Evolutionary conservation across 2,113 vertebrate genomes (phyloP).

Genomic region (Hirundichthys speculiger): DNA sequence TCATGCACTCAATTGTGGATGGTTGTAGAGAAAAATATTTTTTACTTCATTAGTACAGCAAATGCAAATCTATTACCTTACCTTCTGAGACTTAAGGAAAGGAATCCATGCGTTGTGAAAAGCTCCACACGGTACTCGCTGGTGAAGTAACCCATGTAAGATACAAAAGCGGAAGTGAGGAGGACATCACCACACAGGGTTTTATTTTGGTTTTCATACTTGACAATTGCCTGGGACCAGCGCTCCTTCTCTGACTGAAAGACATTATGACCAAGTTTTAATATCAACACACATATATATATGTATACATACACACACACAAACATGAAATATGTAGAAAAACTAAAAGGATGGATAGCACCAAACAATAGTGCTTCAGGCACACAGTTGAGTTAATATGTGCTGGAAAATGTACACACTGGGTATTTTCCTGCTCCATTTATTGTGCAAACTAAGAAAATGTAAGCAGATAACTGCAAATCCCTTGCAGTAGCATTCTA

Average conservation of each 20-base stretch:
- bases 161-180: constrained; percentile 81
- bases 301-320: not conserved
- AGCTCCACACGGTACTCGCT: constrained; percentile 78
- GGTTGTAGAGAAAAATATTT: constrained; percentile 1
- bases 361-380: not conserved
- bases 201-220: constrained; percentile 82
- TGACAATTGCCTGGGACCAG: constrained; percentile 79
- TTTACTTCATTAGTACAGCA: constrained; percentile 18
- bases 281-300: not conserved
- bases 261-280: constrained; percentile 17
- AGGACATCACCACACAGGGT: constrained; percentile 81
- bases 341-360: not conserved
- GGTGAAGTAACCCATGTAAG: constrained; percentile 83
- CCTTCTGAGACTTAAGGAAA: constrained; percentile 81
- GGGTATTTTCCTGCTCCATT: constrained; percentile 16
- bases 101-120: constrained; percentile 78
- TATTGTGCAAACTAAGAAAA: constrained; percentile 43
- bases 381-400: not conserved
- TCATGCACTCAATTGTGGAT: constrained; percentile 7
- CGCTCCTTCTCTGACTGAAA: constrained; percentile 83
- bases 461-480: constrained; percentile 77
- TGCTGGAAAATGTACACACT: not conserved
- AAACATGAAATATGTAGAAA: not conserved
- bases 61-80: constrained; percentile 36
- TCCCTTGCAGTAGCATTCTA: constrained; percentile 85